phyloP scores from a whole-genome alignment of 2,888 invertebrate genomes.

The Syritta pipiens region DNA sequence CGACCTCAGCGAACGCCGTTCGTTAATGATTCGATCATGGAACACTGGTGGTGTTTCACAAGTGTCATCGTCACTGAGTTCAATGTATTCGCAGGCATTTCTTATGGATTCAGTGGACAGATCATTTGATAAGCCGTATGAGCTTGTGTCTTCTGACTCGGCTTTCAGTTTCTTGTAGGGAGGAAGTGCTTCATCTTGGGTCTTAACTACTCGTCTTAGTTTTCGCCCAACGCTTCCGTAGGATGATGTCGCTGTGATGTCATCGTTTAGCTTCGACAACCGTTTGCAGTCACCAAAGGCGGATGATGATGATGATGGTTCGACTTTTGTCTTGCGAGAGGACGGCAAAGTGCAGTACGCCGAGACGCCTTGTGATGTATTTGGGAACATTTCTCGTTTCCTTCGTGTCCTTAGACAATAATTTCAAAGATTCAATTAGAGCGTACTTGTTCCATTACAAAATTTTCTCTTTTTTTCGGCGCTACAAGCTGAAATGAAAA shows the following conservation, averaged over 20 bases:
- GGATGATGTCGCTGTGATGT: conserved; percentile 35
- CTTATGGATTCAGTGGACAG: conserved; percentile 76
- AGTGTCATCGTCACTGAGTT: conserved; percentile 75
- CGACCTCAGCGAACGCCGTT: conserved; percentile 62
- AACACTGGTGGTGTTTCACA: conserved; percentile 73
- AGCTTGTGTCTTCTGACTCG: conserved; percentile 52
- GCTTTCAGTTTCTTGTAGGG: conserved; percentile 64
- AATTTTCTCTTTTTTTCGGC: background rate
- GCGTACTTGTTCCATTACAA: conserved; percentile 23
- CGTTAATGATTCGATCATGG: conserved; percentile 55
- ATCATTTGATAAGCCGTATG: conserved; percentile 74
- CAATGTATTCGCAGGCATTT: conserved; percentile 74
- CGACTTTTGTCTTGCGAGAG: conserved; percentile 45
- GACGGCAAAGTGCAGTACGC: conserved; percentile 59
- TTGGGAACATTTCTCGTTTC: conserved; percentile 47
- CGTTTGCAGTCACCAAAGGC: conserved; percentile 31
- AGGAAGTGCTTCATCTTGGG: conserved; percentile 60
- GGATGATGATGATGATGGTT: no score
- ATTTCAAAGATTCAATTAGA: background rate
- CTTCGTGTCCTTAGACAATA: background rate
- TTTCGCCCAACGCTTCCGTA: conserved; percentile 52
- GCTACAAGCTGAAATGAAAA: background rate
- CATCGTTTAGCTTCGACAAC: conserved; percentile 32
- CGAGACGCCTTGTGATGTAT: conserved; percentile 64
- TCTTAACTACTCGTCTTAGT: conserved; percentile 49